Evolutionary conservation across 2,797 vertebrate species (phyloP).

Genomic region (Sebastes oblongus): DNA sequence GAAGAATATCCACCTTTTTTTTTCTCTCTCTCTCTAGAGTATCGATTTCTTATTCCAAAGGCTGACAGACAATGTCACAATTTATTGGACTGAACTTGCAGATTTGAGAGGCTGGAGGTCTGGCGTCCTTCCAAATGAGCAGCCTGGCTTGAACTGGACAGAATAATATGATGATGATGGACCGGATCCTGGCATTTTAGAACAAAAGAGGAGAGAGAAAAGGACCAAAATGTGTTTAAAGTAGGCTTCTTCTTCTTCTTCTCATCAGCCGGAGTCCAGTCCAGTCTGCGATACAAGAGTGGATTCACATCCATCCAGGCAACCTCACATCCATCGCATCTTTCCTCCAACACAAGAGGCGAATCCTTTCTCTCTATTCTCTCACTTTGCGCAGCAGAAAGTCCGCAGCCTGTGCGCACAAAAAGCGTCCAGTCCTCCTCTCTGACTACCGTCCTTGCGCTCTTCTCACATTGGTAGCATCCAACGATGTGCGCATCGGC

Average conservation of each 20-base stretch:
- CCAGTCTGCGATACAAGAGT: conserved; percentile 55
- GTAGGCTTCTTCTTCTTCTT: conserved; percentile 54
- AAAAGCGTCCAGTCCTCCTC: conserved; percentile 60
- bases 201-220: background rate
- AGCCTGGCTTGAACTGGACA: conserved; percentile 67
- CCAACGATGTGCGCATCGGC: conserved; percentile 74
- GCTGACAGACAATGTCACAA: conserved; percentile 85
- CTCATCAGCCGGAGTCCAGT: conserved; percentile 54
- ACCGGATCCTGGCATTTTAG: conserved; percentile 75
- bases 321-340: conserved; percentile 47
- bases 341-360: conserved; percentile 36
- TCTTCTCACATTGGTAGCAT: conserved; percentile 70
- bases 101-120: conserved; percentile 77
- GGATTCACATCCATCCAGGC: conserved; percentile 53
- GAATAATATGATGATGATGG: conserved; percentile 50
- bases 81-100: conserved; percentile 83
- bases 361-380: conserved; percentile 27
- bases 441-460: conserved; percentile 62
- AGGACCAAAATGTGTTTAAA: conserved; percentile 53
- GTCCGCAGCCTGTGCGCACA: conserved; percentile 62
- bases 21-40: conserved; percentile 18
- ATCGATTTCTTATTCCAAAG: conserved; percentile 82
- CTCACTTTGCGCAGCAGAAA: conserved; percentile 71
- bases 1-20: conserved; percentile 57
- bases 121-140: conserved; percentile 81